A percentile compares a stretch with the other conserved stretches of the same genome.
Evolutionary conservation across 2,888 invertebrate genomes (phyloP).

Genomic region (Stenichneumon culpator): DNA sequence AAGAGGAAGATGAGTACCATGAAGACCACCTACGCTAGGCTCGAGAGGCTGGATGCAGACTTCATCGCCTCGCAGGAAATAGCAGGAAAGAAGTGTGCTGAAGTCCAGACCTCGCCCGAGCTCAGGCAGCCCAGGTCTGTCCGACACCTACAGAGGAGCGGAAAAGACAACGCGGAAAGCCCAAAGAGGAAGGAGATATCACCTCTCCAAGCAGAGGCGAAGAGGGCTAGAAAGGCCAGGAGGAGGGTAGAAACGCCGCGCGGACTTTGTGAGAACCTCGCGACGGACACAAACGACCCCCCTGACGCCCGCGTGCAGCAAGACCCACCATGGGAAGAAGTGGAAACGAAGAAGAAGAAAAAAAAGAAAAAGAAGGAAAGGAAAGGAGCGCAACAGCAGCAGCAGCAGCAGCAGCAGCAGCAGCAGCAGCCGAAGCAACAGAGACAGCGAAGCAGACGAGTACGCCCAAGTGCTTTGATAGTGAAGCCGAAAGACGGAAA

Average conservation of each 20-base stretch:
- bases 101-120: neutral
- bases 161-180: neutral
- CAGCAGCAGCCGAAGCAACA: too few species aligned
- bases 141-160: neutral
- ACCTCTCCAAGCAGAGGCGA: neutral
- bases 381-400: neutral
- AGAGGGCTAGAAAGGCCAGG: neutral
- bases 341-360: too few species aligned
- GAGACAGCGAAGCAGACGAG: slow-evolving; percentile 12
- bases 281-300: too few species aligned
- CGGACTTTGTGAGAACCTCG: neutral
- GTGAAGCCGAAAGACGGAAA: too few species aligned
- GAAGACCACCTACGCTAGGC: slow-evolving; percentile 15
- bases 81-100: neutral
- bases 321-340: neutral
- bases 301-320: neutral
- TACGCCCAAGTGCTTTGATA: slow-evolving; percentile 25
- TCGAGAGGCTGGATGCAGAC: slow-evolving; percentile 15
- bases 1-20: too few species aligned
- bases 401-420: too few species aligned
- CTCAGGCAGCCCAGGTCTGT: neutral
- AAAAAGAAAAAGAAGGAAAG: neutral
- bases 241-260: neutral
- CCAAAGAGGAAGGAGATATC: too few species aligned
- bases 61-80: slow-evolving; percentile 17